phyloP scores from a whole-genome alignment of 2,113 vertebrate species.

The Baryphthengus martii region DNA sequence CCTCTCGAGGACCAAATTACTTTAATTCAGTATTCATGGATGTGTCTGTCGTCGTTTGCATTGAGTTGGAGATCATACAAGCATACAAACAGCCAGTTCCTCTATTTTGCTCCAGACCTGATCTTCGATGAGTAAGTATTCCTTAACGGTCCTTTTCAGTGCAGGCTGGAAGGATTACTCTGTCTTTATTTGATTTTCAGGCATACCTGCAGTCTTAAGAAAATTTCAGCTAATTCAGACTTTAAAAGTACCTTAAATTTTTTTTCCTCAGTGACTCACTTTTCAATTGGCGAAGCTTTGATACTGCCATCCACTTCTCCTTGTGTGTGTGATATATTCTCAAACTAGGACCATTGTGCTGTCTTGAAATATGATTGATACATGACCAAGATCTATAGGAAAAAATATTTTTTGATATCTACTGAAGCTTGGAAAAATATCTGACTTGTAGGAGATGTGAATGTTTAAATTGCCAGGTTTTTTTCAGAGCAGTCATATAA shows the following conservation, averaged over 20 bases:
- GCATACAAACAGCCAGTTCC: constrained; percentile 97
- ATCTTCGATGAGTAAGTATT: constrained; percentile 97
- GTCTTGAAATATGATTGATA: constrained; percentile 27
- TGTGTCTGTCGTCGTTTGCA: constrained; percentile 98
- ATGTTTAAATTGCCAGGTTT: constrained; percentile 36
- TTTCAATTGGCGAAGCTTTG: neutral
- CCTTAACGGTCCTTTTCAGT: constrained; percentile 41
- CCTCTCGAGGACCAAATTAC: constrained; percentile 99
- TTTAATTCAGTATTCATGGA: constrained; percentile 99
- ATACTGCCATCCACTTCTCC: neutral
- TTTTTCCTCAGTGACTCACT: neutral
- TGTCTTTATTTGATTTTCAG: constrained; percentile 36
- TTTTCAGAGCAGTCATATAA: constrained; percentile 30
- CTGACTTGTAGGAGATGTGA: constrained; percentile 66
- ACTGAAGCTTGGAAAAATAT: constrained; percentile 37
- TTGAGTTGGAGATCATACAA: constrained; percentile 99
- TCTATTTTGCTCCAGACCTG: constrained; percentile 98
- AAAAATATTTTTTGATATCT: constrained; percentile 31
- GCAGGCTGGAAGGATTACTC: constrained; percentile 26
- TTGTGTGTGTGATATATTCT: constrained; percentile 27
- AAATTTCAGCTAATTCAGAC: neutral
- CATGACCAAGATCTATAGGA: constrained; percentile 39
- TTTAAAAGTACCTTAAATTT: neutral
- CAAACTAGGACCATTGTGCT: constrained; percentile 41
- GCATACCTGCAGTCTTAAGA: neutral